A percentile compares a stretch with the other conserved stretches of the same genome.
Evolutionary conservation across 2,797 vertebrate genomes (phyloP).

Genomic region (Sarcophilus harrisii): DNA sequence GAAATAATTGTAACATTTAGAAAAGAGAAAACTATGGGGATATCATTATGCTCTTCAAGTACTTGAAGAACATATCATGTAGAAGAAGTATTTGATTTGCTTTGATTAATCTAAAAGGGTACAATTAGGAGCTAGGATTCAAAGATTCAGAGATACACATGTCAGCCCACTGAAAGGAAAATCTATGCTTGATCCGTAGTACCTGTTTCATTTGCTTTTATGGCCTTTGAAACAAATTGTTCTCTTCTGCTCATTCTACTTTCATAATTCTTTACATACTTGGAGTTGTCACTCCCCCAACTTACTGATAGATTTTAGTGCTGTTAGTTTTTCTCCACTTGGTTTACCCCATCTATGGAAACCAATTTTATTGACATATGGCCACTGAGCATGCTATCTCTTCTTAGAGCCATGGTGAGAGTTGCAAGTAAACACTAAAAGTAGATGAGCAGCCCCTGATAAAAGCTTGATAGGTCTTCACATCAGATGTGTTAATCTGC

Average conservation of each 20-base stretch:
- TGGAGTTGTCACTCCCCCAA: neutral
- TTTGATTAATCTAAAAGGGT: too few species aligned
- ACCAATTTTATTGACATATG: too few species aligned
- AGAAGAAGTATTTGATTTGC: too few species aligned
- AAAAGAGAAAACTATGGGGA: too few species aligned
- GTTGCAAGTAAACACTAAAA: too few species aligned
- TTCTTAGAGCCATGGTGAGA: too few species aligned
- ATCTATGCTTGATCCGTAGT: neutral
- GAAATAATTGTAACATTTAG: too few species aligned
- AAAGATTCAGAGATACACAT: neutral
- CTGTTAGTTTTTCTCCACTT: too few species aligned
- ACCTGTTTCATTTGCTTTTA: neutral
- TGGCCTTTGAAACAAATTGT: neutral
- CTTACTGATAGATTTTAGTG: neutral
- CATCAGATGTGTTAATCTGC: neutral
- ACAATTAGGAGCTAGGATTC: neutral
- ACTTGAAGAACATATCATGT: too few species aligned
- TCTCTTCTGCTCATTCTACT: neutral
- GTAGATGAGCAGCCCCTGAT: neutral
- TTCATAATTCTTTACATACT: neutral
- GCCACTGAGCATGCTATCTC: too few species aligned
- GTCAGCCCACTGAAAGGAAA: neutral
- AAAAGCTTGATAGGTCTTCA: neutral
- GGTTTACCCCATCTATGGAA: too few species aligned
- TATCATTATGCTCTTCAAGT: too few species aligned